These are phyloP conservation scores for Phaonia tiefii DNA, from an alignment of 2,888 invertebrate genomes.

Conservation along the genomic window DNA sequence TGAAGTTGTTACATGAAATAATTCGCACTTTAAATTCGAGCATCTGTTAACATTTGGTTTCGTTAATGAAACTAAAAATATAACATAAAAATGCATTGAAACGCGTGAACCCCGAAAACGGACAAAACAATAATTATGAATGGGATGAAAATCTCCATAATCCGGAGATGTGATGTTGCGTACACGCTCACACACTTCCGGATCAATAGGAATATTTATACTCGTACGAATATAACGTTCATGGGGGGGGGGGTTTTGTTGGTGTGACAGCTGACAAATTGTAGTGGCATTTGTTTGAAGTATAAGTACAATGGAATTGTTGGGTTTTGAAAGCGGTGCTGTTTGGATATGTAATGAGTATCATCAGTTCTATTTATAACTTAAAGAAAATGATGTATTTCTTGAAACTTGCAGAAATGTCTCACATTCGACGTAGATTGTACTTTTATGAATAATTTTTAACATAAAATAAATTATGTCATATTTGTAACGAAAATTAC, in stretches of 20 bases:
- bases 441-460: no score
- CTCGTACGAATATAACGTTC: no score
- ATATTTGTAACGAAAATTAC: no score
- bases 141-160: conserved; percentile 16
- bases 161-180: neutral
- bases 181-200: conserved; percentile 10
- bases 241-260: neutral
- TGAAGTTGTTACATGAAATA: neutral
- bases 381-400: no score
- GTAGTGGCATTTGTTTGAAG: neutral
- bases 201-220: neutral
- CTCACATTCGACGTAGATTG: no score
- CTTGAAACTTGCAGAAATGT: no score
- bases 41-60: conserved; percentile 53
- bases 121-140: conserved; percentile 1
- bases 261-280: conserved; percentile 33
- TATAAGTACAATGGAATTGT: neutral
- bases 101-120: neutral
- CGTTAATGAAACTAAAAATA: conserved; percentile 29
- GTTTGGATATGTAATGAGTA: no score
- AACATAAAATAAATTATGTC: no score
- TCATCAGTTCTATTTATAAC: no score
- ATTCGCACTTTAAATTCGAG: conserved; percentile 29
- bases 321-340: neutral
- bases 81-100: neutral